phyloP scores from a whole-genome alignment of 2,113 vertebrate genomes.

The Salvelinus sp. region DNA sequence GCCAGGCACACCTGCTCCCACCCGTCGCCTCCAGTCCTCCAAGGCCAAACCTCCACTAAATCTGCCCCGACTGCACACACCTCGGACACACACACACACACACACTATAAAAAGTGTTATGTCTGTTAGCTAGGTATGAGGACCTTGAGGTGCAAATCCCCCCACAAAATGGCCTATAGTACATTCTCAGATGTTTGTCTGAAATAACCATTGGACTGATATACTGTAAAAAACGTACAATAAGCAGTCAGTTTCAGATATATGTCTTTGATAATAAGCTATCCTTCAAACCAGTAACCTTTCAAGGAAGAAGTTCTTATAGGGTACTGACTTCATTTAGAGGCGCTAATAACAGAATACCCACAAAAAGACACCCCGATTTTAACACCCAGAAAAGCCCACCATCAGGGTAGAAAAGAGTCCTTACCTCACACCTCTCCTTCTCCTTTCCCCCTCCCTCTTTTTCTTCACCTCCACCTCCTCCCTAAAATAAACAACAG shows the following conservation, averaged over 20 bases:
- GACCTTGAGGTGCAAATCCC: neutral
- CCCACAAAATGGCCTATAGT: neutral
- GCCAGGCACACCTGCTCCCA: conserved; percentile 42
- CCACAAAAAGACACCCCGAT: conserved; percentile 20
- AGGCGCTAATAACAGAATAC: conserved; percentile 24
- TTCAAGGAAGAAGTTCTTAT: neutral
- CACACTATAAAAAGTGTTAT: neutral
- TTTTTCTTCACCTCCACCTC: conserved; percentile 11
- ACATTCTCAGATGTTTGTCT: neutral
- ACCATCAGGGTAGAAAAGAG: conserved; percentile 34
- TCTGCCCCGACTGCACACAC: conserved; percentile 26
- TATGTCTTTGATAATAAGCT: neutral
- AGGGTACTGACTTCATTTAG: neutral
- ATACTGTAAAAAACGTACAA: no score
- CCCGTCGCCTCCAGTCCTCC: conserved; percentile 27
- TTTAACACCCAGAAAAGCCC: conserved; percentile 1
- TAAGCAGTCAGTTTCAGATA: no score
- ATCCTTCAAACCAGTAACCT: neutral
- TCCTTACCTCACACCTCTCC: conserved; percentile 22
- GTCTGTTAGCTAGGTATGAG: neutral
- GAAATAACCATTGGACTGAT: neutral
- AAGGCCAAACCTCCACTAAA: conserved; percentile 64
- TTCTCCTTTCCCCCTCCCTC: neutral
- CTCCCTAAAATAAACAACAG: conserved; percentile 27
- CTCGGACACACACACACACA: neutral